phyloP scores from a whole-genome alignment of 2,888 invertebrate species.

The Fissipunctia ypsillon region DNA sequence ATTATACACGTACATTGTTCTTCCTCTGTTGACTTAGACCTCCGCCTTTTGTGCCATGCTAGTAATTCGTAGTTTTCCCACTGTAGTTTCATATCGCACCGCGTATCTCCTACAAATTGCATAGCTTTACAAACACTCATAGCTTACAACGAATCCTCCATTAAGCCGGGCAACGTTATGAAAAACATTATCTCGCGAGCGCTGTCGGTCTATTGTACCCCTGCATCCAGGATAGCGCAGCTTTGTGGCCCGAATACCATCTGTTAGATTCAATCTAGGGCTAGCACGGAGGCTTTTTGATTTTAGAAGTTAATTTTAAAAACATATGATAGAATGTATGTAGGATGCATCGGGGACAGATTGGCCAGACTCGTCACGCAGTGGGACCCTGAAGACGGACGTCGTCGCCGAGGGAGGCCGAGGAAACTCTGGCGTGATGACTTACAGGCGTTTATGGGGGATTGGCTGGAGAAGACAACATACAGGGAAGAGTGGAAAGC shows the following conservation, averaged over 20 bases:
- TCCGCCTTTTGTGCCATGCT: background rate
- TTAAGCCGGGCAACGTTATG: conserved; percentile 73
- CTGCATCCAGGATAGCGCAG: conserved; percentile 65
- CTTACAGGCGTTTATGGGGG: too few species aligned
- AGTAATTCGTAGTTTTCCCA: background rate
- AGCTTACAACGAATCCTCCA: conserved; percentile 58
- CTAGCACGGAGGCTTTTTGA: conserved; percentile 22
- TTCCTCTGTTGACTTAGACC: too few species aligned
- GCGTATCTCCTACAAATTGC: conserved; percentile 27
- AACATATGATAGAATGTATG: too few species aligned
- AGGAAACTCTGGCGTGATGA: too few species aligned
- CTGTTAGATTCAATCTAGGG: conserved; percentile 66
- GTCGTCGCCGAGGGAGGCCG: too few species aligned
- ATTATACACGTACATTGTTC: too few species aligned
- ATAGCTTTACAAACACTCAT: conserved; percentile 41
- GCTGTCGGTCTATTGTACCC: conserved; percentile 71
- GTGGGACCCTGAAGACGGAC: too few species aligned
- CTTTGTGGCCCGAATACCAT: conserved; percentile 70
- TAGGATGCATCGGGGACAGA: too few species aligned
- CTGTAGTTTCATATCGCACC: conserved; percentile 3
- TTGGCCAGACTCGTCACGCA: too few species aligned
- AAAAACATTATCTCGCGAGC: conserved; percentile 77
- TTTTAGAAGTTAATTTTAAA: background rate
- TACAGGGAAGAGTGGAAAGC: too few species aligned
- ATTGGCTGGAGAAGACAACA: too few species aligned